Evolutionary conservation across 1,140 invertebrate genomes (phyloP).

Genomic region (Argopecten irradians): DNA sequence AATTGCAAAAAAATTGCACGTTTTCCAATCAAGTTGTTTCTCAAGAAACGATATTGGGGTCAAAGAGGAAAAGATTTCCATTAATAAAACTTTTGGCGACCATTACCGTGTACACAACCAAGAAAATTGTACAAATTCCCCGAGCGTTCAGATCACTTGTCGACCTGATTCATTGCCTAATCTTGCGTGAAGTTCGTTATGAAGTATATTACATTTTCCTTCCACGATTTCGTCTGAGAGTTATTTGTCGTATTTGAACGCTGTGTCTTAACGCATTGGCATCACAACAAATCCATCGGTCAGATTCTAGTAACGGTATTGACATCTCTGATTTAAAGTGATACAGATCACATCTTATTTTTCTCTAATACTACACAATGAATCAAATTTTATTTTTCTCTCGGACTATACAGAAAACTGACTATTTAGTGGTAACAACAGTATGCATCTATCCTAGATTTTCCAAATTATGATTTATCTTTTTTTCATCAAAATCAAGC

Average conservation of each 20-base stretch:
- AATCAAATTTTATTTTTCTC: too few relatives aligned
- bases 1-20: conserved; percentile 22
- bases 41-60: conserved; percentile 16
- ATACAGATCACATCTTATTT: neutral
- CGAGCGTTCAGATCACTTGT: neutral
- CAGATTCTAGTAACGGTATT: neutral
- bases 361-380: too few relatives aligned
- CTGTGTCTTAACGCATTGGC: neutral
- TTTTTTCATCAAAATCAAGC: too few relatives aligned
- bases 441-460: too few relatives aligned
- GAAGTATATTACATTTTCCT: conserved; percentile 22
- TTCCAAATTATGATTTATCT: too few relatives aligned
- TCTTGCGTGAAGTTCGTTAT: conserved; percentile 15
- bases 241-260: neutral
- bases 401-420: too few relatives aligned
- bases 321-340: neutral
- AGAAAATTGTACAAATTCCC: conserved; percentile 17
- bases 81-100: conserved; percentile 10
- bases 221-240: neutral
- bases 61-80: neutral
- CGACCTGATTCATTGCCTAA: conserved; percentile 16
- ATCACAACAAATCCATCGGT: neutral
- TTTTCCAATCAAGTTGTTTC: conserved; percentile 11
- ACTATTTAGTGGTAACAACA: too few relatives aligned
- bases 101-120: neutral